Evolutionary conservation across 1,140 invertebrate genomes (phyloP).

Genomic region (Berghia stephanieae): DNA sequence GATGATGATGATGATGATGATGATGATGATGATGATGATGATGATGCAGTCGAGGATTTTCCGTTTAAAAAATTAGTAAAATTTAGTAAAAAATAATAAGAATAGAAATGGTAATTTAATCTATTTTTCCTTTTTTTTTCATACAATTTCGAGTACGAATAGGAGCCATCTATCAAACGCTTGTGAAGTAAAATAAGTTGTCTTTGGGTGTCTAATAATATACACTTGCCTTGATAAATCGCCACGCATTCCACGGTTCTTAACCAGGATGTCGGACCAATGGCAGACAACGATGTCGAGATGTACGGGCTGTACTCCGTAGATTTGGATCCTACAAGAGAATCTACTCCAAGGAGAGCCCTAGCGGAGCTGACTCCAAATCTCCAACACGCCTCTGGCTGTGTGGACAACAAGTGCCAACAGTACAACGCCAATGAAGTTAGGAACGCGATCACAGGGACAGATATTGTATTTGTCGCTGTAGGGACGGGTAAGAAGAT

Average conservation of each 20-base stretch:
- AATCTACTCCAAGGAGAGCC: slow-evolving; percentile 55
- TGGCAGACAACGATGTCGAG: slow-evolving; percentile 60
- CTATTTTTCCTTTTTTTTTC: background rate
- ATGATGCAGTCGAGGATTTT: background rate
- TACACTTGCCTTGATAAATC: background rate
- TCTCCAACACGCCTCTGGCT: slow-evolving; percentile 50
- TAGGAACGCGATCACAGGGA: slow-evolving; percentile 41
- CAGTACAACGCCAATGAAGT: slow-evolving; percentile 45
- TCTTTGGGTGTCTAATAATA: background rate
- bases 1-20: background rate
- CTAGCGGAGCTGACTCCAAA: slow-evolving; percentile 40
- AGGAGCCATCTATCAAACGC: no score
- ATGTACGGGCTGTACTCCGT: slow-evolving; percentile 59
- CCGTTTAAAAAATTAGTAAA: background rate
- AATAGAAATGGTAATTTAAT: background rate
- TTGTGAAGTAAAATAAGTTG: background rate
- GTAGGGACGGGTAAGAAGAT: slow-evolving; percentile 61
- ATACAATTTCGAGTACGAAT: background rate
- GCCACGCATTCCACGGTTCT: background rate
- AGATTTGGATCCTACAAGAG: slow-evolving; percentile 36
- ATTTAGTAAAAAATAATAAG: background rate
- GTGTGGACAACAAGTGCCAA: slow-evolving; percentile 30
- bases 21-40: slow-evolving; percentile 11
- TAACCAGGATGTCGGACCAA: slow-evolving; percentile 60
- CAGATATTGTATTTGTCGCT: slow-evolving; percentile 59